Evolutionary conservation across 2,797 vertebrate genomes (phyloP), one percentile per base, ranked within the genome.

Genomic region (Spinus pinus): DNA sequence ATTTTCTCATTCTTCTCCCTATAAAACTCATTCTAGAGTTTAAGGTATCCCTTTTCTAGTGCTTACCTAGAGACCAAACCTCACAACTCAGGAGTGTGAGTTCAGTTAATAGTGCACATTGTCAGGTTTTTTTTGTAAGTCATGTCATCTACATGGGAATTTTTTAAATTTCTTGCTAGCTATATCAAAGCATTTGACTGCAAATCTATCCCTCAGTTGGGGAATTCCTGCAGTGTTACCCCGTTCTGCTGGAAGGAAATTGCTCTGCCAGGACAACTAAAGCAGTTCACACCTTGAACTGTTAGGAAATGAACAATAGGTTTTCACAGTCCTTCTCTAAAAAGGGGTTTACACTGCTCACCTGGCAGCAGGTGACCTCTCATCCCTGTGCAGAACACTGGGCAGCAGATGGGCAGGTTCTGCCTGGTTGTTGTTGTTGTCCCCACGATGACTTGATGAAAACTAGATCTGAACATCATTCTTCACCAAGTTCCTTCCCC

Each of bases 301-400:
- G 14, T 14, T 35, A 20, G 39, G 54, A 73, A 41, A 41, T 7
- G 6, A 58, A 2, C 24, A 4, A 5, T 14, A 6, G 0, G 1
- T 64, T 81, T 81, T 67, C 53, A 44, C 28, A 73, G 30, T 28
- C 50, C 2, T 0, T 23, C n/a, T 67, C 61, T 81, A 46, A 50
- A 51, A 64, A 24, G 5, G 12, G 42, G 0, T 73, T 70, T 64
- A 4, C 1, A 0, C 39, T 54, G n/a, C 49, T 67, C 33, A 27
- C 30, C 35, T 39, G 39, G 19, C 51, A 66, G 33, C 10, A 56
- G 57, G n/a, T 30, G 49, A 54, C 19, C 19, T 51, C 19, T 13
- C 21, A 30, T 5, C 28, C 31, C 64, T 39, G 2, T 61, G 69
- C 50, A 54, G 69, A 91, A 33, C 30, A 14, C 33, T 20, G 51